Evolutionary conservation across 2,797 vertebrate genomes (phyloP).

Genomic region (Tokudaia tokunoshimensis): DNA sequence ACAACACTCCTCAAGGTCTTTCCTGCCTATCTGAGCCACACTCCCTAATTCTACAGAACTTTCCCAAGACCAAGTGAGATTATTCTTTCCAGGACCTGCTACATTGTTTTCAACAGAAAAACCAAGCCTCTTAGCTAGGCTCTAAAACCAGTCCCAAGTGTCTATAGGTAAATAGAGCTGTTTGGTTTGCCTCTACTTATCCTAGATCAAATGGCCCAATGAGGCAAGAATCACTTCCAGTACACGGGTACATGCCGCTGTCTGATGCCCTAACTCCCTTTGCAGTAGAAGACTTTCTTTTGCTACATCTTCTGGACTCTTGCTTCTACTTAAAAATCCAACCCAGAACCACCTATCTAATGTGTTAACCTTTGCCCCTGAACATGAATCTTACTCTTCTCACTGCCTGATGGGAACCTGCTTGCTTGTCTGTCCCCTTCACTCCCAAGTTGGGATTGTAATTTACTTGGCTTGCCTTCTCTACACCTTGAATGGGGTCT

Average conservation of each 20-base stretch:
- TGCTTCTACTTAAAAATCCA: not conserved
- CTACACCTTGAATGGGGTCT: not conserved
- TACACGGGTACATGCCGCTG: not conserved
- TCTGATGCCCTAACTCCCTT: not conserved
- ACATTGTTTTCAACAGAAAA: constrained; percentile 14
- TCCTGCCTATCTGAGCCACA: not conserved
- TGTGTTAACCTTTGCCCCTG: not conserved
- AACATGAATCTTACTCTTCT: not conserved
- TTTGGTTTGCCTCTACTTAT: not conserved
- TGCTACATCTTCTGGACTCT: not conserved
- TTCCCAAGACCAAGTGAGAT: not conserved
- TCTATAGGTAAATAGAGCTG: not conserved
- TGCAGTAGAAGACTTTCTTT: not conserved
- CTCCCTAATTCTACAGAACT: constrained; percentile 13
- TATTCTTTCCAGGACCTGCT: not conserved
- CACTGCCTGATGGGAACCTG: not conserved
- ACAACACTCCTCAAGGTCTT: not conserved
- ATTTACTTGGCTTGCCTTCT: not conserved
- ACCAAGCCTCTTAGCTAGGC: not conserved
- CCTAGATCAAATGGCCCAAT: not conserved
- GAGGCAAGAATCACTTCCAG: not conserved
- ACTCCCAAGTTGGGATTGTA: not conserved
- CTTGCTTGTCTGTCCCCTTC: not conserved
- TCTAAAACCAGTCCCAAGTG: not conserved
- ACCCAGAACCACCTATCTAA: not conserved